Evolutionary conservation across 2,797 vertebrate genomes (phyloP).

Genomic region (Neostethus bicornis): DNA sequence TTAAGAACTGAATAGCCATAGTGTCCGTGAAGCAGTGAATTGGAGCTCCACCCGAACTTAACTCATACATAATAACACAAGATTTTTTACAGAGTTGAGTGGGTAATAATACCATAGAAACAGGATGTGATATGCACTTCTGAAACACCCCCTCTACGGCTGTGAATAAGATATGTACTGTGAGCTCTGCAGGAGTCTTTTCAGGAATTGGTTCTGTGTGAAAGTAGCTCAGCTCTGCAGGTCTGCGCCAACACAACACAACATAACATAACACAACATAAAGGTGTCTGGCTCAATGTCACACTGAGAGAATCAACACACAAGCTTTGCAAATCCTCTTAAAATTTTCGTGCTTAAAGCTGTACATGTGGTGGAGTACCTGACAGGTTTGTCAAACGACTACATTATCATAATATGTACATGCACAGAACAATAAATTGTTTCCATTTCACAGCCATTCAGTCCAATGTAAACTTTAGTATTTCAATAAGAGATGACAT

Average conservation of each 20-base stretch:
- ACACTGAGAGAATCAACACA: slow-evolving; percentile 9
- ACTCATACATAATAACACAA: neutral
- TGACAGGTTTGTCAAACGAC: slow-evolving; percentile 30
- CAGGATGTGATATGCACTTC: neutral
- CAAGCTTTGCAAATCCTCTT: slow-evolving; percentile 10
- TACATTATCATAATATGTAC: slow-evolving; percentile 3
- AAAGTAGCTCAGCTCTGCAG: neutral
- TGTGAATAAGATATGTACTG: neutral
- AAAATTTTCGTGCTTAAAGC: slow-evolving; percentile 14
- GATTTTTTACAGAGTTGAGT: neutral
- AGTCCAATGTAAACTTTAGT: slow-evolving; percentile 16
- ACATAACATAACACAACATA: too few species aligned
- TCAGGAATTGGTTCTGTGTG: neutral
- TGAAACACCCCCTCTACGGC: neutral
- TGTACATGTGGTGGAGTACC: slow-evolving; percentile 8
- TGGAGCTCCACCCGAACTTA: neutral
- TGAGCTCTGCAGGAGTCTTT: neutral
- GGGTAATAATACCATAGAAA: neutral
- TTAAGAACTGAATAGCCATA: neutral
- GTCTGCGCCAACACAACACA: neutral
- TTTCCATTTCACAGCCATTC: slow-evolving; percentile 3
- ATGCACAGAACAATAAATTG: slow-evolving; percentile 1
- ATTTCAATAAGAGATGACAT: slow-evolving; percentile 36
- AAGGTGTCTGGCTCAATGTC: neutral
- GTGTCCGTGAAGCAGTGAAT: neutral